These are phyloP conservation scores for Arothron firmamentum DNA, from an alignment of 2,113 vertebrate species.

Conservation along the genomic window DNA sequence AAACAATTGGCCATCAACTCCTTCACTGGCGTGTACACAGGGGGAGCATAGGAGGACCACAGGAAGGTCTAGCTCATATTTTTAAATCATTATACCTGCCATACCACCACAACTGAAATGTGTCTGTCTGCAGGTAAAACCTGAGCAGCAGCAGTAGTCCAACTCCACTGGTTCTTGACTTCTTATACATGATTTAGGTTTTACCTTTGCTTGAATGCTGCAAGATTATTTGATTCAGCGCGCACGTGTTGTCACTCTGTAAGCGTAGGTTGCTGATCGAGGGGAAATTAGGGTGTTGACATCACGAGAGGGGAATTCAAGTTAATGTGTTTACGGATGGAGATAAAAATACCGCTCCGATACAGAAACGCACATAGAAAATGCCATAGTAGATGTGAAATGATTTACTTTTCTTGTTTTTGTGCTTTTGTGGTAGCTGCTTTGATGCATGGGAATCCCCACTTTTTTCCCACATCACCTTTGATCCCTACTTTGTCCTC, in stretches of 20 bases:
- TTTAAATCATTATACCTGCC: not conserved
- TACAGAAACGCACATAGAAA: too few relatives aligned
- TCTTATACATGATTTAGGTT: too few relatives aligned
- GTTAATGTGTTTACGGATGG: not conserved
- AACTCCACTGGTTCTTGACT: not conserved
- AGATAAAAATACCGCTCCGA: not conserved
- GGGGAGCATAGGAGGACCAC: conserved; percentile 28
- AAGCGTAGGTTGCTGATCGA: conserved; percentile 8
- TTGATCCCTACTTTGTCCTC: conserved; percentile 37
- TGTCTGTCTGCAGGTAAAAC: not conserved
- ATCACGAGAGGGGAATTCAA: conserved; percentile 19
- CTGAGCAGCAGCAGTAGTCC: not conserved
- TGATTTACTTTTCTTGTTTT: too few relatives aligned
- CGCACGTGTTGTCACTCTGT: not conserved
- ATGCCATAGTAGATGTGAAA: too few relatives aligned
- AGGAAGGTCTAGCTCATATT: conserved; percentile 20
- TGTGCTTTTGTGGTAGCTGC: not conserved
- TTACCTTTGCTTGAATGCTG: too few relatives aligned
- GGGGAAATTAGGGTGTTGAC: conserved; percentile 31
- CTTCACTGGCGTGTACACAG: not conserved
- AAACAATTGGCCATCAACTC: not conserved
- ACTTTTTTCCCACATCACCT: conserved; percentile 8
- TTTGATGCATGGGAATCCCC: conserved; percentile 24
- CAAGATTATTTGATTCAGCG: too few relatives aligned
- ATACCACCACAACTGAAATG: not conserved